These are phyloP conservation scores for Prosapia bicincta DNA, from an alignment of 2,888 invertebrate species.

Conservation along the genomic window DNA sequence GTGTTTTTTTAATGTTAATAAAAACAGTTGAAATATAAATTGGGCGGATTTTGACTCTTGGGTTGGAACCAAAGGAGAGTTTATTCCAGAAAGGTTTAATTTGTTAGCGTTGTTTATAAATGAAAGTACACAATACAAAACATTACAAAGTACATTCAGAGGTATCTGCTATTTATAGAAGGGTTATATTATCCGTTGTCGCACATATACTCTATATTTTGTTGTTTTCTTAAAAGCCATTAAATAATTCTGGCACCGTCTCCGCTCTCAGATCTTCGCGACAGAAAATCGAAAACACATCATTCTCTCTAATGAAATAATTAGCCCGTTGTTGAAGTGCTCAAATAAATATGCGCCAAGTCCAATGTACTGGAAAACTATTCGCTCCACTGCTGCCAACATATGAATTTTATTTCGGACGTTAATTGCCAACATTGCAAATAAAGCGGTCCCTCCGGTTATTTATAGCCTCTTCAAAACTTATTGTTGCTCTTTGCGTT, in stretches of 20 bases:
- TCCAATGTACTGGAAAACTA: not conserved
- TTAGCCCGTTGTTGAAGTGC: not conserved
- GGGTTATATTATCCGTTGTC: too few species aligned
- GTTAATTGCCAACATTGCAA: slow-evolving; percentile 22
- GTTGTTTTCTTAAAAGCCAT: not conserved
- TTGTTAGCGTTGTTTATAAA: too few species aligned
- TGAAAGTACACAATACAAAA: too few species aligned
- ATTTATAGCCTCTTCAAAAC: not conserved
- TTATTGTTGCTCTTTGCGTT: not conserved
- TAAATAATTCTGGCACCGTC: not conserved
- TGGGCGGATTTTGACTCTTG: too few species aligned
- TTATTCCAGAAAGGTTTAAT: too few species aligned
- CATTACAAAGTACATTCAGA: too few species aligned
- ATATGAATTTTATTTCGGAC: slow-evolving; percentile 23
- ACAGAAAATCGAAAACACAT: not conserved
- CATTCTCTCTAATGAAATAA: not conserved
- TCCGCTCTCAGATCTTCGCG: not conserved
- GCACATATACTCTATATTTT: too few species aligned
- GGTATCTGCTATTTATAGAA: too few species aligned
- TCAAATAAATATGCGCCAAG: not conserved
- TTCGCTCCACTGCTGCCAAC: slow-evolving; percentile 15
- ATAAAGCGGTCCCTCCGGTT: slow-evolving; percentile 10
- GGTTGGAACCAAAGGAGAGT: too few species aligned
- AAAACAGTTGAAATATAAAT: too few species aligned
- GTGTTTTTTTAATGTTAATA: too few species aligned